Percentiles rank a stretch among this genome's conserved stretches.
Evolutionary conservation across 2,113 vertebrate species (phyloP).

Genomic region (Typhlomys cinereus): DNA sequence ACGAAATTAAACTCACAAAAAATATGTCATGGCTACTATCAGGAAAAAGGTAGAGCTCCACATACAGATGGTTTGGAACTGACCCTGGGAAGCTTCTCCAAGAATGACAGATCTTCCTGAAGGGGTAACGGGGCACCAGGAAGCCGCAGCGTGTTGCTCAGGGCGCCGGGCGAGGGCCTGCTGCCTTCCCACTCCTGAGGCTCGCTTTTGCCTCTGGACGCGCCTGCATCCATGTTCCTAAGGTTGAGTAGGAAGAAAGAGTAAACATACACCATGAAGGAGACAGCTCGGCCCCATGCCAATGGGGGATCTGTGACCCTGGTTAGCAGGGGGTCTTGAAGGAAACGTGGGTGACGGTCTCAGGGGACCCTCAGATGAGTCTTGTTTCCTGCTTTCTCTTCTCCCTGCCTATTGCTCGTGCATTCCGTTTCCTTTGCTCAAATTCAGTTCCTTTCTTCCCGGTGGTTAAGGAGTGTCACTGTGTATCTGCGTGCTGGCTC

Average conservation of each 20-base stretch:
- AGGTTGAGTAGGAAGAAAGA: conserved; percentile 15
- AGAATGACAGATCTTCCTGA: background rate
- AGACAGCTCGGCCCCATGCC: background rate
- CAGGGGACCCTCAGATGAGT: rapidly evolving
- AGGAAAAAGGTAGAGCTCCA: background rate
- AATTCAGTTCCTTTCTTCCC: background rate
- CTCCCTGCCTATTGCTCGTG: background rate
- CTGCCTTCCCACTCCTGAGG: background rate
- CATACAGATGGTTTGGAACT: background rate
- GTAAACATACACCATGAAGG: background rate
- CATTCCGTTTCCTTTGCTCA: background rate
- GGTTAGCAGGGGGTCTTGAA: background rate
- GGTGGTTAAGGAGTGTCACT: background rate
- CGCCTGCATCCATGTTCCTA: conserved; percentile 2
- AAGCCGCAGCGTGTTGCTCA: background rate
- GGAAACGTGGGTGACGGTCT: background rate
- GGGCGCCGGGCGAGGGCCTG: background rate
- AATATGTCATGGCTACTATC: background rate
- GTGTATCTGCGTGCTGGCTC: rapidly evolving
- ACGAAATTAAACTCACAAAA: background rate
- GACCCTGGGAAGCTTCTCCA: background rate
- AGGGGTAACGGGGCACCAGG: background rate
- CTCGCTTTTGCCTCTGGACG: conserved; percentile 53
- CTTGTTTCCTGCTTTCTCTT: background rate
- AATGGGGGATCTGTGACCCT: background rate